Base-by-base conservation (phyloP, 2,888 invertebrate species). In the Diachrysia chrysitis region DNA sequence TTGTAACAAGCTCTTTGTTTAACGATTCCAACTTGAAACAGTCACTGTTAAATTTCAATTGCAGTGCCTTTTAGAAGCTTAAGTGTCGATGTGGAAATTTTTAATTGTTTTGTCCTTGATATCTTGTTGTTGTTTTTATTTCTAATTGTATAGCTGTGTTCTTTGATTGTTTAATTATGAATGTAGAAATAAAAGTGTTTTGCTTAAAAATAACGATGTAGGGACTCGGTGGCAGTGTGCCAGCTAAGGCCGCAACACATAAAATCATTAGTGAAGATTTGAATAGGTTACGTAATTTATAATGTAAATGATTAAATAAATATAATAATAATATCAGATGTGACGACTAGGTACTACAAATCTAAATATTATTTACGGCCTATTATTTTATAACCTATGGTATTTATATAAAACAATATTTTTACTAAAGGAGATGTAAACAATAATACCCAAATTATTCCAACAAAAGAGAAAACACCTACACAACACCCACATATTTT, bases 11-110 rank as follows among this genome's bases (percentile, higher is more conserved):
- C 74, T 80, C 84, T 85, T 81, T 83, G 83, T 84, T 79, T 84
- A 85, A 81, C 81, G 81, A 81, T 79, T 78, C 74, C 68, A 76
- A 82, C 77, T 85, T 81, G 65, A 79, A 79, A 76, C 75, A 73
- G 73, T 72, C 72, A 75, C 76, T 84, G 81, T 87, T 87, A 85
- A 84, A 88, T 85, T 87, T 87, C 83, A 86, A 87, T 87, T 86
- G 81, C 63, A 58, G 61, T 46, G 74, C 69, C 76, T 66, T 78
- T 74, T 79, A 73, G 59, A 70, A 64, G 67, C 66, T 79, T 69
- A 66, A 70, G 71, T 78, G 67, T 65, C 73, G 69, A 69, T 74
- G 76, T 72, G 70, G 73, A 72, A 54, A 65, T 64, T 78, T 80
- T 80, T 80, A 80, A 80, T 78, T 78, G 76, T 73, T 62, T 21